Conservation (phyloP, 2,888 invertebrate species). For the Hyalella azteca region DNA sequence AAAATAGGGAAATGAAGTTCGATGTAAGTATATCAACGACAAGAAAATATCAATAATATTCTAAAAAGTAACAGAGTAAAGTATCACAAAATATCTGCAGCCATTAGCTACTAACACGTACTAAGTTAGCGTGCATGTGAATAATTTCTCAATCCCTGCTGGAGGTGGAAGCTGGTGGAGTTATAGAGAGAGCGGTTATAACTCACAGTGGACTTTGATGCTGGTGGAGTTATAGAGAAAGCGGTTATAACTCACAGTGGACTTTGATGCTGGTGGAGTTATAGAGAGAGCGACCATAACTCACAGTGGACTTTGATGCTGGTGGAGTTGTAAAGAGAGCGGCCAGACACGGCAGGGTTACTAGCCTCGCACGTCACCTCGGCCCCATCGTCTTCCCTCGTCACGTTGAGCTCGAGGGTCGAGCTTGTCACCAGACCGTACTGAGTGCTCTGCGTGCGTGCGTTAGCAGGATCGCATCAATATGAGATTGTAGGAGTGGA, state of each 20-base stretch:
- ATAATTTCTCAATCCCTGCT: no score
- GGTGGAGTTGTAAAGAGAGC: conserved; percentile 46
- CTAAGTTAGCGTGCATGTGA: no score
- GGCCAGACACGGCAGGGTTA: conserved; percentile 45
- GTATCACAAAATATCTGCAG: no score
- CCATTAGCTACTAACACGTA: no score
- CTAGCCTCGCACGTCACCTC: conserved; percentile 46
- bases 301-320: conserved; percentile 50
- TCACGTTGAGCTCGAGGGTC: conserved; percentile 45
- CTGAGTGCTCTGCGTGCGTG: conserved; percentile 41
- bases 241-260: conserved; percentile 41
- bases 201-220: conserved; percentile 52
- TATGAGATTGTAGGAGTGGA: no score
- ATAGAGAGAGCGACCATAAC: conserved; percentile 9
- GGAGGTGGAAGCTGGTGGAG: no score
- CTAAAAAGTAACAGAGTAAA: no score
- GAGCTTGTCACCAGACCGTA: conserved; percentile 51
- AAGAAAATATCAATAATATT: no score
- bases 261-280: conserved; percentile 51
- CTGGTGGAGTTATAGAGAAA: conserved; percentile 45
- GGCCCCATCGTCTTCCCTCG: conserved; percentile 44
- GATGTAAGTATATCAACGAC: no score
- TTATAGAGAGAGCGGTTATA: not conserved
- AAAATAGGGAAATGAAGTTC: no score
- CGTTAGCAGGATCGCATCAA: not conserved